Base-by-base conservation (phyloP, 2,797 vertebrate species). In the Sorex maritimensis region DNA sequence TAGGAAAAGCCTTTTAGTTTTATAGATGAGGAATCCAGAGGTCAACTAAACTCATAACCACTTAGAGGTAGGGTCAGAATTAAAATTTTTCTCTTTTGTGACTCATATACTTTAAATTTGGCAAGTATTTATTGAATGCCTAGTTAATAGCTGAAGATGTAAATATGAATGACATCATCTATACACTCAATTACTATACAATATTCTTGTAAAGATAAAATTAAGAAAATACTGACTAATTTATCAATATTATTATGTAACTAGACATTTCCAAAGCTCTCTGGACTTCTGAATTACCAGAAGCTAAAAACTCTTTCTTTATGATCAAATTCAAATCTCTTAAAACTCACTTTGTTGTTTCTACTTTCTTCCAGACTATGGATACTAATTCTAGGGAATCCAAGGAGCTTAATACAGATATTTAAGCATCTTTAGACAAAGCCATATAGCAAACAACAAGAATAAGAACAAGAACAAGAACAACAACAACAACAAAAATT, bases 51-150 rank as follows among this genome's bases (percentile, higher is more conserved):
- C 88, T 68, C 72, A 52, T 34, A 19, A 79, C 87, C 49, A 41
- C 19, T 81, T 63, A 95, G 55, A 69, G 44, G 72, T 71, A 81
- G 49, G 28, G 28, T 3, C 86, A 89, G 61, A 91, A 81, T 81
- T 88, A 75, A 85, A 91, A 78, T 86, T 26, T 93, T 92, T 91
- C 63, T 77, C 17, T 78, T 78, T 61, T 94, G 90, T 52, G 46
- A 46, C 78, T 79, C 85, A 80, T 75, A 24, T 28, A 81, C 67
- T 86, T 86, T 86, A 71, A 83, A 80, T 69, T 96, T 94, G 44
- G n/a, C 68, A 86, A 93, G 44, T 92, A 38, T 87, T 95, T 63
- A 67, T 3, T 92, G 68, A 79, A 9, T 93, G 34, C 26, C 49
- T 86, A 67, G 9, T 67, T 89, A n/a, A 74, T 69, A 88, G 44